Evolutionary conservation across 30 jellyfish, hydroid and myxozoan genomes (phyloP).

Genomic region (Mastigias papua): DNA sequence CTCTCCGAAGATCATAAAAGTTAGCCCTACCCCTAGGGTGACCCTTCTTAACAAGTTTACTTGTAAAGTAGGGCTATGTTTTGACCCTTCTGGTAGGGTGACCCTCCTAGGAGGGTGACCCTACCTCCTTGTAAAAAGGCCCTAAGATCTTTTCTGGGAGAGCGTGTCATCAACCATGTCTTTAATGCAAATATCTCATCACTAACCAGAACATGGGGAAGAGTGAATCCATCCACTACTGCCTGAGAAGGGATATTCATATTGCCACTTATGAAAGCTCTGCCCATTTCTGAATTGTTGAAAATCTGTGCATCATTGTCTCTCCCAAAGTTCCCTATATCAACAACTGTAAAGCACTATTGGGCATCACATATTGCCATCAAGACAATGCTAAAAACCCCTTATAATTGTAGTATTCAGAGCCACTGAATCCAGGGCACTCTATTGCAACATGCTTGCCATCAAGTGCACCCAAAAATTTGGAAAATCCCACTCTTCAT

Average conservation of each 20-base stretch:
- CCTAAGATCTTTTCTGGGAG: constrained; percentile 1
- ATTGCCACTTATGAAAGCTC: constrained; percentile 9
- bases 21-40: too few species aligned
- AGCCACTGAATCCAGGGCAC: constrained; percentile 72
- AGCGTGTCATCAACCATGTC: constrained; percentile 9
- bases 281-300: constrained; percentile 28
- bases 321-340: constrained; percentile 36
- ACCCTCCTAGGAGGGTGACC: too few species aligned
- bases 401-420: constrained; percentile 55
- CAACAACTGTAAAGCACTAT: constrained; percentile 19
- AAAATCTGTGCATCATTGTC: constrained; percentile 33
- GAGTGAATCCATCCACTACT: constrained; percentile 1
- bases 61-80: too few species aligned
- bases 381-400: constrained; percentile 50
- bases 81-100: too few species aligned
- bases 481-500: constrained; percentile 73
- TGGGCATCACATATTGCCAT: constrained; percentile 59
- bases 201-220: constrained; percentile 6
- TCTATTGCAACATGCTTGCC: constrained; percentile 80
- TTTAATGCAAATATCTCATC: constrained; percentile 8
- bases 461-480: constrained; percentile 80
- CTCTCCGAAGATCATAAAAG: too few species aligned
- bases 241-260: constrained; percentile 32
- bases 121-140: too few species aligned
- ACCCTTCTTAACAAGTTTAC: too few species aligned